A percentile compares a stretch with the other conserved stretches of the same genome.
Evolutionary conservation across 2,113 vertebrate genomes (phyloP).

Genomic region (Thryonomys swinderianus): DNA sequence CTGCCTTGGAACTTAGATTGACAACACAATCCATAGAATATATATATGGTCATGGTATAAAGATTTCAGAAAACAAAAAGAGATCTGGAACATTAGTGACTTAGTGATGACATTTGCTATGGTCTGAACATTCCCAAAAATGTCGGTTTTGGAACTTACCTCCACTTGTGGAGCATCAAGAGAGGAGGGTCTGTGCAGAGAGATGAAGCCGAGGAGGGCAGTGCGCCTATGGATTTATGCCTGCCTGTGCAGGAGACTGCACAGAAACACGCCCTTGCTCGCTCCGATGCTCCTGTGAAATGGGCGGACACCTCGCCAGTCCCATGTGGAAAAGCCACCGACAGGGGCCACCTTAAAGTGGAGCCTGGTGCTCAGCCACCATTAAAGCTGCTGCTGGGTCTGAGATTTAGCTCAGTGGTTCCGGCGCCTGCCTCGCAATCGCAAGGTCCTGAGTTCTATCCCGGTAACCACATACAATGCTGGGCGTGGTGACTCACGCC

Average conservation of each 20-base stretch:
- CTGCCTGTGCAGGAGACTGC: not conserved
- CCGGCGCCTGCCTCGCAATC: too few relatives aligned
- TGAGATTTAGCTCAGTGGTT: too few relatives aligned
- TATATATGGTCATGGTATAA: not conserved
- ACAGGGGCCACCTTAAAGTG: not conserved
- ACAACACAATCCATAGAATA: not conserved
- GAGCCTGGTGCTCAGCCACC: not conserved
- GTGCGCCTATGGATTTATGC: too few relatives aligned
- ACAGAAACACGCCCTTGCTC: not conserved
- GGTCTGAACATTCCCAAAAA: not conserved
- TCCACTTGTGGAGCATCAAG: not conserved
- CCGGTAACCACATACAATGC: too few relatives aligned
- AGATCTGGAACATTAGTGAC: not conserved
- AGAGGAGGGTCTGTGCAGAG: not conserved
- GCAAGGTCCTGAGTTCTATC: too few relatives aligned
- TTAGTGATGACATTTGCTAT: not conserved
- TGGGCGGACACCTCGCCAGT: rapidly evolving
- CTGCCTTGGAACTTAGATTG: not conserved
- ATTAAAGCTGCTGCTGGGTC: too few relatives aligned
- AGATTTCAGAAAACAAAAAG: not conserved
- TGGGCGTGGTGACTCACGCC: too few relatives aligned
- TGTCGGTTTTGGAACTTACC: not conserved
- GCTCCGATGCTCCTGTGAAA: not conserved
- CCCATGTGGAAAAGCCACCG: not conserved
- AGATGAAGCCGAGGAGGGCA: not conserved